Evolutionary conservation across 2,797 vertebrate species (phyloP).

Genomic region (Mareca penelope): DNA sequence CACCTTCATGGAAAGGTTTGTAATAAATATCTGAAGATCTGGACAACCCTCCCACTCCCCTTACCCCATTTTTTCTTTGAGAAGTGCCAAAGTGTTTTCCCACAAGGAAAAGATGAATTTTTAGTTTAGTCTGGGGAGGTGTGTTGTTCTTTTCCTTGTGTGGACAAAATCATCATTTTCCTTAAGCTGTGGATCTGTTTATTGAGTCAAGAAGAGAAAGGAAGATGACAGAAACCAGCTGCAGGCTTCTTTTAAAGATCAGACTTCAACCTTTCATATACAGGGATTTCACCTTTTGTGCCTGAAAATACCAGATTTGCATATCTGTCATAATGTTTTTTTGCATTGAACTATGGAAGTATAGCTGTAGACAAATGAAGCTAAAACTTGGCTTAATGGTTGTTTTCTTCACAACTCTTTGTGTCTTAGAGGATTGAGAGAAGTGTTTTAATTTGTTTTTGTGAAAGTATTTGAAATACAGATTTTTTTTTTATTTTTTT

Average conservation of each 20-base stretch:
- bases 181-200: neutral
- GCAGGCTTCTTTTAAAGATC: conserved; percentile 37
- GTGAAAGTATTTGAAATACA: neutral
- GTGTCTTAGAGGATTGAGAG: neutral
- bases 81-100: neutral
- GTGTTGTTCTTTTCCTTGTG: neutral
- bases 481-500: neutral
- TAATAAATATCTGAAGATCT: neutral
- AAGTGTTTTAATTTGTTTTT: neutral
- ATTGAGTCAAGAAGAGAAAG: conserved; percentile 19
- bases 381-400: neutral
- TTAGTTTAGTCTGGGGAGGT: neutral
- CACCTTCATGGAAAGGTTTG: neutral
- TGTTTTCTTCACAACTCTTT: neutral
- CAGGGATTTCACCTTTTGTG: conserved; percentile 50
- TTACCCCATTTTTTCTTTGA: neutral
- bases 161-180: neutral
- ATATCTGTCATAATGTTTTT: conserved; percentile 44
- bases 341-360: neutral
- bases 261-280: conserved; percentile 42
- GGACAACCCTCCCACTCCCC: too few species aligned
- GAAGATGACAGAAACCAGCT: conserved; percentile 37
- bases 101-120: neutral
- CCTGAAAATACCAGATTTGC: conserved; percentile 50
- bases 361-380: conserved; percentile 12